These are phyloP conservation scores for Trachurus trachurus DNA, from an alignment of 2,797 vertebrate genomes.

Conservation along the genomic window DNA sequence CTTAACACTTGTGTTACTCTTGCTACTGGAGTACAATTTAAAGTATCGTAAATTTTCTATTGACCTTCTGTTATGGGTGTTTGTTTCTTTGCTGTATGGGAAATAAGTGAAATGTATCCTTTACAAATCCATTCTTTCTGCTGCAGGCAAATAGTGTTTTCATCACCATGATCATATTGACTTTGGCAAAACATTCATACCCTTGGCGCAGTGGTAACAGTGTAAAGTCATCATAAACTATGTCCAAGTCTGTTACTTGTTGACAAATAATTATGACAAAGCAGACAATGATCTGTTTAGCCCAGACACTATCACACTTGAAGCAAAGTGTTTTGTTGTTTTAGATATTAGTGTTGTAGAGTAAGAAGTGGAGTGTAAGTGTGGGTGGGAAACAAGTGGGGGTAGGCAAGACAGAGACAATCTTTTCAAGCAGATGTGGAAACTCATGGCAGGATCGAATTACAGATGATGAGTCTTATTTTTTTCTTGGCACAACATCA, in stretches of 20 bases:
- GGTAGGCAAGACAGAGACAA: neutral
- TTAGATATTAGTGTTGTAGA: neutral
- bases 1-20: slow-evolving; percentile 53
- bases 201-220: neutral
- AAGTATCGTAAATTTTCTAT: slow-evolving; percentile 68
- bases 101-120: slow-evolving; percentile 58
- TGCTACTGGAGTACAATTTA: slow-evolving; percentile 61
- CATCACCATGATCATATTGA: slow-evolving; percentile 67
- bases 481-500: slow-evolving; percentile 22
- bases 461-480: slow-evolving; percentile 18
- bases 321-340: neutral
- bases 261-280: slow-evolving; percentile 34
- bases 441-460: slow-evolving; percentile 28
- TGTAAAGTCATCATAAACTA: slow-evolving; percentile 36
- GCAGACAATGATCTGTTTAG: neutral
- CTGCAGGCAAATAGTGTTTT: slow-evolving; percentile 58
- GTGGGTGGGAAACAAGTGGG: neutral
- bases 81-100: slow-evolving; percentile 41
- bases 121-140: slow-evolving; percentile 47
- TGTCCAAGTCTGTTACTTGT: slow-evolving; percentile 25
- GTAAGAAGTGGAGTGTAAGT: too few species aligned
- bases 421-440: slow-evolving; percentile 25
- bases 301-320: neutral
- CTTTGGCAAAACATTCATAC: slow-evolving; percentile 56
- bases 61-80: slow-evolving; percentile 60